Percentiles rank a stretch among this genome's conserved stretches.
Conservation (phyloP, 2,797 vertebrate genomes). For the Semotilus atromaculatus region DNA sequence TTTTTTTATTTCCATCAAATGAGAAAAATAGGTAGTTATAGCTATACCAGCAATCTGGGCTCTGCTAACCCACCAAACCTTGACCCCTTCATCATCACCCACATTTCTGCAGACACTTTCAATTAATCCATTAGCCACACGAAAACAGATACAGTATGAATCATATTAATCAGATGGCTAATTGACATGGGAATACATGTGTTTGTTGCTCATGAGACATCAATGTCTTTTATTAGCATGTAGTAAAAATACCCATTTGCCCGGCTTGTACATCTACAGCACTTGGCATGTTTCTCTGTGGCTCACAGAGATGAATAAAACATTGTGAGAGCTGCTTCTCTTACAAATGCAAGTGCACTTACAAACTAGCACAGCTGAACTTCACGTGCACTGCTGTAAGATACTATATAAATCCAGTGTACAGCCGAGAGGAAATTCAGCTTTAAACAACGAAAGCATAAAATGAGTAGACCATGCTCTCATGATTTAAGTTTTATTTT, state of each 20-base stretch:
- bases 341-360: slow-evolving; percentile 65
- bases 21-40: neutral
- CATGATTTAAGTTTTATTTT: neutral
- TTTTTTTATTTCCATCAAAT: neutral
- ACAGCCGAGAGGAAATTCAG: neutral
- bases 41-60: neutral
- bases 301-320: slow-evolving; percentile 72
- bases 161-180: slow-evolving; percentile 8
- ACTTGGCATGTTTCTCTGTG: slow-evolving; percentile 58
- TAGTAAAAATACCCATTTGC: slow-evolving; percentile 52
- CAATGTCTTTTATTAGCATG: slow-evolving; percentile 51
- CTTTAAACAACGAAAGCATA: neutral
- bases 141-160: slow-evolving; percentile 21
- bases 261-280: slow-evolving; percentile 27
- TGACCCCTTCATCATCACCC: neutral
- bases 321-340: slow-evolving; percentile 67
- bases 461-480: neutral
- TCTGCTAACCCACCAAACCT: neutral
- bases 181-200: slow-evolving; percentile 2
- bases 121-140: neutral
- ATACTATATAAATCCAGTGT: slow-evolving; percentile 53
- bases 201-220: slow-evolving; percentile 32
- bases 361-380: slow-evolving; percentile 70
- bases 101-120: neutral
- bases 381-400: slow-evolving; percentile 70